These are phyloP conservation scores for Lethenteron camtschaticum DNA, from an alignment of 2,113 vertebrate genomes.

Conservation along the genomic window DNA sequence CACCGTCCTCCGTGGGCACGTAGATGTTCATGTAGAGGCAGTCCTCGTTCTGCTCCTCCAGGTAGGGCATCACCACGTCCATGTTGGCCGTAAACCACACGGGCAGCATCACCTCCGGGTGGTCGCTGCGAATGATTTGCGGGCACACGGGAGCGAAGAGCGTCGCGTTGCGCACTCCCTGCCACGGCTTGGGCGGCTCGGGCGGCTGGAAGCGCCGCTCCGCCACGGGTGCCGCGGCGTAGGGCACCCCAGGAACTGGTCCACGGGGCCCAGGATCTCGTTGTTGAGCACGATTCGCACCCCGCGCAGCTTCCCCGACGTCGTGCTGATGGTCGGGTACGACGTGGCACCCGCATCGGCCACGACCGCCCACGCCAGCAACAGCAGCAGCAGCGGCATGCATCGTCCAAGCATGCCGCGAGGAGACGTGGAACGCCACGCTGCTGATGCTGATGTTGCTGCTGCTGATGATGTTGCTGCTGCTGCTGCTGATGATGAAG, in stretches of 20 bases:
- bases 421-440: no score
- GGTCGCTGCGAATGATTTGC: constrained; percentile 57
- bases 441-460: no score
- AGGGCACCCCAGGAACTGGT: constrained; percentile 61
- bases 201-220: constrained; percentile 60
- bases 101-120: constrained; percentile 67
- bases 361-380: no score
- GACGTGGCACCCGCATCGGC: no score
- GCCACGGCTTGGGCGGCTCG: constrained; percentile 57
- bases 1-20: constrained; percentile 72
- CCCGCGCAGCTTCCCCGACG: constrained; percentile 53
- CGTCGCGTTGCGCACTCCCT: constrained; percentile 58
- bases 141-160: constrained; percentile 64
- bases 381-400: no score
- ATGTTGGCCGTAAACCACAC: constrained; percentile 78
- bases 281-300: constrained; percentile 64
- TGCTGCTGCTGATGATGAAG: no score
- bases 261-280: constrained; percentile 63
- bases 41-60: constrained; percentile 77
- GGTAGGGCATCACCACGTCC: constrained; percentile 54
- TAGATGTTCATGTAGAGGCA: constrained; percentile 80
- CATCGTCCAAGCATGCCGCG: no score
- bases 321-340: constrained; percentile 42
- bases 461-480: no score
- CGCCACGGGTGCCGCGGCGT: constrained; percentile 55